Percentiles rank a stretch among this genome's conserved stretches.
Evolutionary conservation across 2,113 vertebrate species (phyloP).

Genomic region (Butastur rufipennis): DNA sequence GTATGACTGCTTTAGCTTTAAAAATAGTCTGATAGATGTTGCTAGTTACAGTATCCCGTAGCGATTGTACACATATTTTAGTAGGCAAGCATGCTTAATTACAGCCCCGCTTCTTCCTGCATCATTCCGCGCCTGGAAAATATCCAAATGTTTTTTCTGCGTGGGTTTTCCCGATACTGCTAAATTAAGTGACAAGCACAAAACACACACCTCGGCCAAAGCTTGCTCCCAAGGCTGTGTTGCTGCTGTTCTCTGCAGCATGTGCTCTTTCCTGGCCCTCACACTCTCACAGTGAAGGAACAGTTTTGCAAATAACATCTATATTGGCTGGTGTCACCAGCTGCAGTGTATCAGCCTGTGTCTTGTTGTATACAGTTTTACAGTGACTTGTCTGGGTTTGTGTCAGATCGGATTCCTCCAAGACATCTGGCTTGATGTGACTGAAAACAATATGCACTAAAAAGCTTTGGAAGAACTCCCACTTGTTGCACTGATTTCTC

Average conservation of each 20-base stretch:
- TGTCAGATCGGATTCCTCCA: not conserved
- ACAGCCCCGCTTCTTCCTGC: not conserved
- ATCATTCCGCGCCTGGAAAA: not conserved
- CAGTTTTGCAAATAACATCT: not conserved
- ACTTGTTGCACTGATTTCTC: not conserved
- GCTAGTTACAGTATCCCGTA: not conserved
- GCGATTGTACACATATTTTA: not conserved
- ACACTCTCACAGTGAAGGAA: not conserved
- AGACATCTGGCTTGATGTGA: not conserved
- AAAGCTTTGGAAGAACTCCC: not conserved
- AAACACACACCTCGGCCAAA: not conserved
- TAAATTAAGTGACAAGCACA: not conserved
- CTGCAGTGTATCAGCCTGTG: not conserved
- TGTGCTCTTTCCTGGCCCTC: not conserved
- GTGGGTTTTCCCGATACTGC: not conserved
- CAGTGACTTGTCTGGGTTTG: not conserved
- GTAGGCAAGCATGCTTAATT: not conserved
- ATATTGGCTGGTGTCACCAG: not conserved
- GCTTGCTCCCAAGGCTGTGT: not conserved
- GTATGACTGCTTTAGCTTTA: not conserved
- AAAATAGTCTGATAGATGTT: not conserved
- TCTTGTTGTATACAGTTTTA: not conserved
- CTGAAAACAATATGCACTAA: not conserved
- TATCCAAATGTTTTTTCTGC: not conserved
- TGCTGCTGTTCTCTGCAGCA: not conserved